Evolutionary conservation across 2,113 vertebrate species (phyloP), one percentile per base, ranked within the genome.

Genomic region (Baryphthengus martii): DNA sequence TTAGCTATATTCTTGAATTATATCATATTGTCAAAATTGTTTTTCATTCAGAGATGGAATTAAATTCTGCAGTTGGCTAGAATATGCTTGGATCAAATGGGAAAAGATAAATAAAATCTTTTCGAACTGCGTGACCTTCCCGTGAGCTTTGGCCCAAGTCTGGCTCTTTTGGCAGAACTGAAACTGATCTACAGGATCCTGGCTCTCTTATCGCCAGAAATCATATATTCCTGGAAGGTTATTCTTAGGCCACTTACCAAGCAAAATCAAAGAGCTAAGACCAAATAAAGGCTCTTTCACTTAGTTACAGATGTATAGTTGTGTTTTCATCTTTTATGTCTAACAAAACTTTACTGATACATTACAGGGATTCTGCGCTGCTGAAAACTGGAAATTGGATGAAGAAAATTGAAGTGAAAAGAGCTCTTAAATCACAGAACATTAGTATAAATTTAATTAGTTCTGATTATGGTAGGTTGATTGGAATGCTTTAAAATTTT

Each of bases 361-460:
- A 66, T 98, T 97, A 67, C 92, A 99, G 99, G 96, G 99, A 99
- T 98, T 97, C 96, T 59, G 39, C 98, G 88, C 97, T 99, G 71
- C 90, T 99, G 89, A 99, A 98, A 97, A 90, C 93, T 96, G 98
- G 99, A 67, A 98, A 96, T 65, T 99, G 99, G 99, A 97, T 95
- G 8, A 99, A 98, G 97, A 99, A 99, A 97, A 98, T 99, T 71
- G 98, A 99, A 89, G 98, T 99, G 85, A 95, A 95, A 47, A 99
- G 98, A 97, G 94, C 98, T 91, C 89, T 97, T 28, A 97, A 97
- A 87, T 99, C 98, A 97, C 98, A 98, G 85, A 98, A 99, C 73
- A 97, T 99, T 95, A 98, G 97, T 95, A 96, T 99, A 97, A 98
- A 99, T 97, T 97, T 99, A 93, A 99, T 99, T 94, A 99, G 99